Conservation (phyloP, 2,113 vertebrate species). For the Phodopus roborovskii region DNA sequence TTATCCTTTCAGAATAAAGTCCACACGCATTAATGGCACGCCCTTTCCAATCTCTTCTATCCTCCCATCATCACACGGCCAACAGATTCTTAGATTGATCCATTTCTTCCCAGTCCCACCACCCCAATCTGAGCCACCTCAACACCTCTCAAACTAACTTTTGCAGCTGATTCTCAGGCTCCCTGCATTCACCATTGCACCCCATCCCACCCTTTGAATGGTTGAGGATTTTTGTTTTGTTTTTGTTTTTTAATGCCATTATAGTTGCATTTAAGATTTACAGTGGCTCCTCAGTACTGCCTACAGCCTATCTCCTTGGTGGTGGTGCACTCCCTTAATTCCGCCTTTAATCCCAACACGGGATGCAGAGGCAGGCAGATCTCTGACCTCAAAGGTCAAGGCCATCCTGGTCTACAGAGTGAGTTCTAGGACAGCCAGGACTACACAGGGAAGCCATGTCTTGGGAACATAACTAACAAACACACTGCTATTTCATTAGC, state of each 20-base stretch:
- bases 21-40: not conserved
- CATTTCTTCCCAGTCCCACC: not conserved
- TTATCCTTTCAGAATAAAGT: slow-evolving; percentile 52
- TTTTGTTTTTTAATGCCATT: not conserved
- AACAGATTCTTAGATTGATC: not conserved
- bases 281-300: not conserved
- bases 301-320: not conserved
- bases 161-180: not conserved
- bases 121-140: not conserved
- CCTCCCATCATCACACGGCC: not conserved
- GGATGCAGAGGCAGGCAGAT: not conserved
- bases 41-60: not conserved
- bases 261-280: slow-evolving; percentile 26
- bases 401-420: not conserved
- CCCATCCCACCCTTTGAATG: not conserved
- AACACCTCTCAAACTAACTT: not conserved
- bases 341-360: not conserved
- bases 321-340: not conserved
- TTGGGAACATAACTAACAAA: not conserved
- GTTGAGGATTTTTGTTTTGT: not conserved
- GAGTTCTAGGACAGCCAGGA: not conserved
- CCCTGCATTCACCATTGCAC: not conserved
- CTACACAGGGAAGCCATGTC: not conserved
- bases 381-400: not conserved
- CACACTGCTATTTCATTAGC: not conserved